These are phyloP conservation scores for Eriocheir sinensis DNA, from an alignment of 1,140 invertebrate genomes.

Conservation along the genomic window DNA sequence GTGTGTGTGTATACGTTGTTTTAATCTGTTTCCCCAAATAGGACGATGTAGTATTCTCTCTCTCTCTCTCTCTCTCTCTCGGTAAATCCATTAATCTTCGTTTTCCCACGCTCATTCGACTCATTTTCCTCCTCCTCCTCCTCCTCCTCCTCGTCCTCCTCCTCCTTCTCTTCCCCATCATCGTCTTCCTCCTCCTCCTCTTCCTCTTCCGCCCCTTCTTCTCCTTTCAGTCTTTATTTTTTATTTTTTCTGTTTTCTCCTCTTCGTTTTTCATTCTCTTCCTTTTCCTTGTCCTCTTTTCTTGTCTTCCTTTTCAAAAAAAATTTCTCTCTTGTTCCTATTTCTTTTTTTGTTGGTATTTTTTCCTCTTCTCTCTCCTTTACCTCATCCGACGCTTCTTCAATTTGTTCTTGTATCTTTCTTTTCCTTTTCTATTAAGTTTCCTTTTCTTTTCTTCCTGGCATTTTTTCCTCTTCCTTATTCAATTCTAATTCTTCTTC, in stretches of 20 bases:
- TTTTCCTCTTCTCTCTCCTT: neutral
- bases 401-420: neutral
- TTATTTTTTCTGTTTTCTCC: neutral
- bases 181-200: neutral
- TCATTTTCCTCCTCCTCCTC: neutral
- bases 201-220: neutral
- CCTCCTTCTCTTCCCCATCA: neutral
- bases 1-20: no score
- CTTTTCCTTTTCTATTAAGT: no score
- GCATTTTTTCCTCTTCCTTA: no score
- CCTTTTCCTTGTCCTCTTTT: no score
- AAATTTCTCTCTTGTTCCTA: neutral
- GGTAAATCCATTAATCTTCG: no score
- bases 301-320: no score
- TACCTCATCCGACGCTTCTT: neutral
- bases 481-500: neutral
- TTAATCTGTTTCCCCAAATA: no score
- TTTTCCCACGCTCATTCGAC: no score
- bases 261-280: neutral
- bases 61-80: no score
- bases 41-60: no score
- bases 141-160: neutral
- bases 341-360: neutral
- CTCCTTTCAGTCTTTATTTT: neutral
- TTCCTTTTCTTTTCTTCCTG: no score